Conservation (phyloP, 2,113 vertebrate species). For the Pelecanoides urinatrix region DNA sequence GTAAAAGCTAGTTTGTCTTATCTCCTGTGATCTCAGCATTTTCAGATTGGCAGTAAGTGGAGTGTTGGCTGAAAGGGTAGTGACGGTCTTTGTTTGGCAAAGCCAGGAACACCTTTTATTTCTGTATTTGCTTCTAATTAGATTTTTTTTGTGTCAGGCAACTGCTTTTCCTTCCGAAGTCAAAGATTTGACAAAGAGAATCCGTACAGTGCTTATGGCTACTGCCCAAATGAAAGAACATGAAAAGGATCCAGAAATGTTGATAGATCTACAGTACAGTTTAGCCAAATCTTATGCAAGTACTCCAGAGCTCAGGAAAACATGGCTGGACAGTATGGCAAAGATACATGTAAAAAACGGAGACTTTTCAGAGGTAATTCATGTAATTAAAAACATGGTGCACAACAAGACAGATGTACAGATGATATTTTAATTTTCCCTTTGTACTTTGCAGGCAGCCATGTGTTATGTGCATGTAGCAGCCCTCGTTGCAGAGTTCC, state of each 20-base stretch:
- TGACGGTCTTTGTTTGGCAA: not conserved
- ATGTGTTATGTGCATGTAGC: slow-evolving; percentile 96
- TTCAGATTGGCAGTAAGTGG: not conserved
- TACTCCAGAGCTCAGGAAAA: slow-evolving; percentile 93
- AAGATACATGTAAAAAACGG: slow-evolving; percentile 94
- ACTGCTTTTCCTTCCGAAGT: slow-evolving; percentile 93
- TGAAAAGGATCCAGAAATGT: slow-evolving; percentile 94
- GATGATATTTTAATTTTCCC: not conserved
- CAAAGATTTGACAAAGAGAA: slow-evolving; percentile 94
- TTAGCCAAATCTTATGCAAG: slow-evolving; percentile 96
- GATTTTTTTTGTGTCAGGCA: slow-evolving; percentile 70
- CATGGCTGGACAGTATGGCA: slow-evolving; percentile 98
- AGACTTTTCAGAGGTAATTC: slow-evolving; percentile 90
- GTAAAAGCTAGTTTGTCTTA: not conserved
- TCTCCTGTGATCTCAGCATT: not conserved
- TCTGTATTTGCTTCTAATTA: not conserved
- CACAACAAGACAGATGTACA: not conserved
- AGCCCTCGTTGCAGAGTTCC: slow-evolving; percentile 93
- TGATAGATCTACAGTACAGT: slow-evolving; percentile 95
- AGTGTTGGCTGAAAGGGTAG: not conserved
- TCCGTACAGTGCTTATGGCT: slow-evolving; percentile 97
- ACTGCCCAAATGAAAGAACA: slow-evolving; percentile 98
- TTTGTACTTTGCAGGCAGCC: slow-evolving; percentile 82
- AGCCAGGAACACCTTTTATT: not conserved
- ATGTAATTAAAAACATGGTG: not conserved